Evolutionary conservation across 1,140 invertebrate species (phyloP).

Genomic region (Zaprionus gabonicus): DNA sequence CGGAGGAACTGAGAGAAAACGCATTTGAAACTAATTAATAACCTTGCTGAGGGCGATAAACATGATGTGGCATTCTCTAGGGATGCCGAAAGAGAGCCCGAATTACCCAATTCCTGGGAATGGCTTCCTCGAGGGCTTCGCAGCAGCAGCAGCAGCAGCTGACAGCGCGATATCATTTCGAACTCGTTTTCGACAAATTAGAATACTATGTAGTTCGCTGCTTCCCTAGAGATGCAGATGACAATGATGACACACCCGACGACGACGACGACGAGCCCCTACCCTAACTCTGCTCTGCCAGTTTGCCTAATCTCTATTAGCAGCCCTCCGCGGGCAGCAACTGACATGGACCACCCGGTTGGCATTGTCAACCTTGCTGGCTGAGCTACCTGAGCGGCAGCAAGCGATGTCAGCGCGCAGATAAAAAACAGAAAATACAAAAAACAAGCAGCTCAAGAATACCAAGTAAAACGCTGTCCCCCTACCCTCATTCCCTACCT

Average conservation of each 20-base stretch:
- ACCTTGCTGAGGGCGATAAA: slow-evolving; percentile 1
- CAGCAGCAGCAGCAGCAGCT: not conserved
- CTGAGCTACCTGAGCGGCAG: slow-evolving; percentile 64
- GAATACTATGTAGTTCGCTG: slow-evolving; percentile 13
- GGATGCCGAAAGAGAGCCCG: not conserved
- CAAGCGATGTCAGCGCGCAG: slow-evolving; percentile 65
- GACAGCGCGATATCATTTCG: slow-evolving; percentile 2
- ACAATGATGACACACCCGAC: not conserved
- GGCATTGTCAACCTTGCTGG: slow-evolving; percentile 48
- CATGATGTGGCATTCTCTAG: not conserved
- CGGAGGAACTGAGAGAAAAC: not conserved
- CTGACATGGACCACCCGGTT: slow-evolving; percentile 48
- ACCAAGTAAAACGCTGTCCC: not conserved
- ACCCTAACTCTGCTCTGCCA: slow-evolving; percentile 15
- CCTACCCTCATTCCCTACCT: not conserved
- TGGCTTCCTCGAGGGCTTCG: slow-evolving; percentile 5
- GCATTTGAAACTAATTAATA: slow-evolving; percentile 6
- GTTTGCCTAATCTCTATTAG: slow-evolving; percentile 65
- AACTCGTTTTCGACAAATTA: slow-evolving; percentile 13
- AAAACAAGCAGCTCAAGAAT: slow-evolving; percentile 9
- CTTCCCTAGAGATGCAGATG: not conserved
- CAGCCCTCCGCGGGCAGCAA: slow-evolving; percentile 45
- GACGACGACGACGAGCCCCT: not conserved
- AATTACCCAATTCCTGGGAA: not conserved
- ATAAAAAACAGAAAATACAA: slow-evolving; percentile 68